Conservation (phyloP, 2,113 vertebrate genomes). For the Scatophagus argus region DNA sequence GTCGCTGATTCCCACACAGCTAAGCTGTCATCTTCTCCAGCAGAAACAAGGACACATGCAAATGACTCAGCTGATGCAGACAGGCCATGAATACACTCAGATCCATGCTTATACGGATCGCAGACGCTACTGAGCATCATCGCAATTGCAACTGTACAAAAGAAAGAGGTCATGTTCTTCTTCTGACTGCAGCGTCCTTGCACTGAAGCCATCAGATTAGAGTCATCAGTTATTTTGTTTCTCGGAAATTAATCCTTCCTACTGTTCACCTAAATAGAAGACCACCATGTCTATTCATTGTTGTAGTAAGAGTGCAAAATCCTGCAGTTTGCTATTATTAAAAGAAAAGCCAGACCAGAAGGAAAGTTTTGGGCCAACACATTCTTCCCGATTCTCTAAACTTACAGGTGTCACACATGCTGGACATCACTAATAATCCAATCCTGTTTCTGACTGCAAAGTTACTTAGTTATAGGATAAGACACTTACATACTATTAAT, state of each 20-base stretch:
- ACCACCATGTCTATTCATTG: background rate
- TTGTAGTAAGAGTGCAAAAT: background rate
- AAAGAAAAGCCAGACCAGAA: background rate
- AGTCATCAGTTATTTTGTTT: background rate
- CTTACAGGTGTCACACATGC: background rate
- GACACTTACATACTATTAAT: no score
- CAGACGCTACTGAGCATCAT: slow-evolving; percentile 23
- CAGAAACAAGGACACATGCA: slow-evolving; percentile 70
- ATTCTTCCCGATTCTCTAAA: background rate
- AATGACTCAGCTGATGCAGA: slow-evolving; percentile 69
- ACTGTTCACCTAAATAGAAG: background rate
- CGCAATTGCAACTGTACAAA: slow-evolving; percentile 5
- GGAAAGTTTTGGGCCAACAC: background rate
- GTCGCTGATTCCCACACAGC: slow-evolving; percentile 55
- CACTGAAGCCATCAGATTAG: background rate
- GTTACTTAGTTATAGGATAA: background rate
- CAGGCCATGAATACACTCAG: slow-evolving; percentile 26
- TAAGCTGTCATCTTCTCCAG: slow-evolving; percentile 31
- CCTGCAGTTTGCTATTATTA: background rate
- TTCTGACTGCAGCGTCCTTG: background rate
- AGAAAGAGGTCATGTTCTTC: slow-evolving; percentile 48
- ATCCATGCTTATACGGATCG: slow-evolving; percentile 24
- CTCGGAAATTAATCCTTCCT: background rate
- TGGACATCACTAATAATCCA: background rate
- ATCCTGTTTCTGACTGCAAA: background rate